Evolutionary conservation across 37 sponge, comb jelly and placozoan species (phyloP), one percentile per base, ranked within the genome.

Genomic region (Haliclona indistincta): DNA sequence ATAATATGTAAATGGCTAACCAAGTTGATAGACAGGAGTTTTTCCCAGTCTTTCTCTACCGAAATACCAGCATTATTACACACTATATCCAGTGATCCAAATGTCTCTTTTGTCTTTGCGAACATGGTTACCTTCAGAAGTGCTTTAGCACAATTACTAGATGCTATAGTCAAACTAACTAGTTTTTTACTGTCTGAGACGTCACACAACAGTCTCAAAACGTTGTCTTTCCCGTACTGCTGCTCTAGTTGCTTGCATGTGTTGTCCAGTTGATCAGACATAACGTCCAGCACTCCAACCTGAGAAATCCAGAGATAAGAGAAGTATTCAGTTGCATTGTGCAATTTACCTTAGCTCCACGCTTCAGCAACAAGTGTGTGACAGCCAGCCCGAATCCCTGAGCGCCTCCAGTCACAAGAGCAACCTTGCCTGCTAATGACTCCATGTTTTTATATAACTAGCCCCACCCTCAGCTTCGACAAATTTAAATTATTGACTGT

Each of bases 41-140:
- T 82, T 54, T 44, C 53, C 87, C 91, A 93, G 58, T 86, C 35
- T 35, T 40, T 29, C 41, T 88, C 89, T 79, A 81, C 69, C 5
- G 39, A 75, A 58, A 89, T 78, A 4, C 94, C 94, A 58, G 94
- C 94, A 85, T 93, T 93, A 71, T 93, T 93, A 20, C 70, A 64
- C 17, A 93, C 87, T 62, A 93, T 81, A 49, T 93, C 91, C 11
- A 66, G n/a, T 17, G 22, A 33, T 13, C 43, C 43, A 66, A 85
- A 85, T 28, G 30, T 53, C 19, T 36, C 42, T 30, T 32, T 51
- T 28, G 70, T 56, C 64, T 52, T 30, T 40, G 25, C 51, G 47
- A 73, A 79, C 0, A 56, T 71, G 20, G 80, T 73, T 17, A 20
- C 34, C 74, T 73, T 34, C 1, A 29, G 36, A n/a, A n/a, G n/a